Percentiles rank a stretch among this genome's conserved stretches.
Conservation (phyloP, 2,797 vertebrate genomes). For the Gastrophryne carolinensis region DNA sequence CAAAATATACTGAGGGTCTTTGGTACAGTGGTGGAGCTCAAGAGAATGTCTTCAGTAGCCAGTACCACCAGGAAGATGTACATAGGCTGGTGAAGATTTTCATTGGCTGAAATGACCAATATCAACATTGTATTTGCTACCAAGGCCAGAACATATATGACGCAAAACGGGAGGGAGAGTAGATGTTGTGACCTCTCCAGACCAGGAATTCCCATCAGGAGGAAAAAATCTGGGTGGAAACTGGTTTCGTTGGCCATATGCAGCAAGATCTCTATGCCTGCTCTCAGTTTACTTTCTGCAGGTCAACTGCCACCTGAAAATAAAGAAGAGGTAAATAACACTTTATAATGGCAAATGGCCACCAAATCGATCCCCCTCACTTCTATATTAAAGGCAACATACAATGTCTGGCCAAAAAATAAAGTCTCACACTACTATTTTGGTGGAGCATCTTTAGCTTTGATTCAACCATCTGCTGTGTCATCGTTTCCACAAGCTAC, state of each 20-base stretch:
- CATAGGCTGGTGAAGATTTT: conserved; percentile 41
- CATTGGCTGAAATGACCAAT: conserved; percentile 11
- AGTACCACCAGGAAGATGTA: conserved; percentile 29
- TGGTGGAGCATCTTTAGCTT: too few species aligned
- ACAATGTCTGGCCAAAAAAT: too few species aligned
- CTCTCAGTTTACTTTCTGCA: too few species aligned
- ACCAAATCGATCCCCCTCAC: too few species aligned
- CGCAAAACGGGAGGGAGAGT: conserved; percentile 30
- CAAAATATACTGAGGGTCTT: conserved; percentile 41
- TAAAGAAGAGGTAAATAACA: too few species aligned
- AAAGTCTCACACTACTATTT: too few species aligned
- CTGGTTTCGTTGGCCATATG: conserved; percentile 4
- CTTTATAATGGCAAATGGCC: too few species aligned
- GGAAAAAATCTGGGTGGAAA: background rate
- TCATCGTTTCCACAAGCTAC: too few species aligned
- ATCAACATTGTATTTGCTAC: conserved; percentile 5
- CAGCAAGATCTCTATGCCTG: too few species aligned
- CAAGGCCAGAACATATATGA: conserved; percentile 3
- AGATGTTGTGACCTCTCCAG: conserved; percentile 22
- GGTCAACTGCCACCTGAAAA: too few species aligned
- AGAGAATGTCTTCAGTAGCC: conserved; percentile 4
- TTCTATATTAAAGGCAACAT: too few species aligned
- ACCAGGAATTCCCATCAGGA: conserved; percentile 32
- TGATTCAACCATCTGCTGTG: too few species aligned
- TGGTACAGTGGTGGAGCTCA: conserved; percentile 11